Percentiles rank a stretch among this genome's conserved stretches.
Conservation (phyloP, 2,888 invertebrate species). For the Psococerastis gibbosa region DNA sequence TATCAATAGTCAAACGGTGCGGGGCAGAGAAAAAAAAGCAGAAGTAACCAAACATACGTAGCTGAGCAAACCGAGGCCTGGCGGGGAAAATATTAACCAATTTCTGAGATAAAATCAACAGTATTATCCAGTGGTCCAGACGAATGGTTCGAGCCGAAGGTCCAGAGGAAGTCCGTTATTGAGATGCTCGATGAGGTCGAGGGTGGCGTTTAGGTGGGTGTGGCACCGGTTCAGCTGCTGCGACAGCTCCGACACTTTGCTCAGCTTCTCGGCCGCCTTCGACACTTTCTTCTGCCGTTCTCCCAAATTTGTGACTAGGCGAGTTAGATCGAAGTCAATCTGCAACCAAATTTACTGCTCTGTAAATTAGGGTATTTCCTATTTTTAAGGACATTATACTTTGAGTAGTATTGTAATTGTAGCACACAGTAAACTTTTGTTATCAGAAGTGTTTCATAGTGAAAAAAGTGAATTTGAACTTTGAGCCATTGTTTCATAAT, state of each 20-base stretch:
- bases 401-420: conserved; percentile 4
- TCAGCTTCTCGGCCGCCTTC: conserved; percentile 67
- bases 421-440: conserved; percentile 1
- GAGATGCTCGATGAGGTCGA: conserved; percentile 68
- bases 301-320: conserved; percentile 44
- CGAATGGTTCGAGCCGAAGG: conserved; percentile 70
- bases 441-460: not conserved
- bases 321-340: conserved; percentile 53
- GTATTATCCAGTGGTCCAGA: conserved; percentile 66
- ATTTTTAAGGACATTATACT: too few species aligned
- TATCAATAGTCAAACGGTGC: too few species aligned
- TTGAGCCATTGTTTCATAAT: conserved; percentile 9
- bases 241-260: conserved; percentile 63
- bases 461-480: conserved; percentile 11
- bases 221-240: conserved; percentile 68
- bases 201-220: conserved; percentile 59
- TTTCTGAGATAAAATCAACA: too few species aligned
- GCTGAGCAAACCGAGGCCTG: too few species aligned
- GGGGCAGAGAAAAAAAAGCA: too few species aligned
- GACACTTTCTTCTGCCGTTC: conserved; percentile 72
- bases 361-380: too few species aligned
- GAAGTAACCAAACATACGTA: too few species aligned
- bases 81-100: too few species aligned
- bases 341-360: too few species aligned
- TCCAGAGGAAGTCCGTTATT: conserved; percentile 66